A percentile compares a stretch with the other conserved stretches of the same genome.
Conservation (phyloP, 2,113 vertebrate species). For the Lates calcarifer region DNA sequence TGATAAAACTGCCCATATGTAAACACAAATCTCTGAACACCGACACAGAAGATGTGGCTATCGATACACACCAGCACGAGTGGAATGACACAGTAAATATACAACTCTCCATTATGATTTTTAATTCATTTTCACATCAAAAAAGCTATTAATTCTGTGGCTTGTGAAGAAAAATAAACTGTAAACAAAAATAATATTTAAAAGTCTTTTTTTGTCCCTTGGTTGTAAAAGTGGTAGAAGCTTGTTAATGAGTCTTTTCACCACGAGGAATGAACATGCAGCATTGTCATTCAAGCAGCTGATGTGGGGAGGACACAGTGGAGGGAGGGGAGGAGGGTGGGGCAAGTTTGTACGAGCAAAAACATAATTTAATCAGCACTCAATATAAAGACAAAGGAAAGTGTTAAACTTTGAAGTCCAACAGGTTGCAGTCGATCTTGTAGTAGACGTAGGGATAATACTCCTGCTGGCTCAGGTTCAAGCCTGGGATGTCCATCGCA, state of each 20-base stretch:
- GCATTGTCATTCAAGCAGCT: constrained; percentile 49
- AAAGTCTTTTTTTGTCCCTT: constrained; percentile 66
- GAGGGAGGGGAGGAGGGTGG: background rate
- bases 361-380: constrained; percentile 41
- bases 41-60: constrained; percentile 75
- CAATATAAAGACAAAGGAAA: constrained; percentile 18
- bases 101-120: constrained; percentile 66
- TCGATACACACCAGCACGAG: constrained; percentile 83
- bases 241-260: constrained; percentile 64
- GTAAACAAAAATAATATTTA: constrained; percentile 73
- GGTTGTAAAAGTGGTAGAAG: constrained; percentile 76
- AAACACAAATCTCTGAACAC: constrained; percentile 70
- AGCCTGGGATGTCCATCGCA: constrained; percentile 96
- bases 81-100: constrained; percentile 84
- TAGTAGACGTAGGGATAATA: constrained; percentile 99
- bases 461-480: constrained; percentile 98
- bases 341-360: constrained; percentile 11
- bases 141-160: constrained; percentile 82
- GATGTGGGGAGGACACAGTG: constrained; percentile 14
- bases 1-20: constrained; percentile 82
- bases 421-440: constrained; percentile 98
- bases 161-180: constrained; percentile 75
- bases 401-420: constrained; percentile 93
- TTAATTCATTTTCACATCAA: constrained; percentile 84
- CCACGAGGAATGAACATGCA: constrained; percentile 84